phyloP scores from a whole-genome alignment of 1,140 invertebrate species.

The Arion vulgaris region DNA sequence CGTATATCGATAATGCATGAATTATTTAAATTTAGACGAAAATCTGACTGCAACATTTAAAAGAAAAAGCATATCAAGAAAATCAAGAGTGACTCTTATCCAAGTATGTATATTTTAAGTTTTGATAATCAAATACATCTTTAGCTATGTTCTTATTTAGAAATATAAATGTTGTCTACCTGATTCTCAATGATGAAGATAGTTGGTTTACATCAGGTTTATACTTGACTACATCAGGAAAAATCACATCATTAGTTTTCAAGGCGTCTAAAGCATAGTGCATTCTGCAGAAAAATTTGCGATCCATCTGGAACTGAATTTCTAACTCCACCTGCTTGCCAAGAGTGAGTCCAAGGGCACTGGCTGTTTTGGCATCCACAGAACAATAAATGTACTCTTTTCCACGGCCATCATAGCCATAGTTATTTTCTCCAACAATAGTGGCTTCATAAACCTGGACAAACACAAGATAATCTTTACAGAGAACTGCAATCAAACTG shows the following conservation, averaged over 20 bases:
- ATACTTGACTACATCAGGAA: conserved; percentile 64
- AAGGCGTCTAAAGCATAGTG: conserved; percentile 65
- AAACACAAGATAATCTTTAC: background rate
- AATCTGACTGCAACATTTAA: no score
- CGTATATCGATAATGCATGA: no score
- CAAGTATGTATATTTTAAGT: no score
- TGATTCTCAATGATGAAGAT: conserved; percentile 49
- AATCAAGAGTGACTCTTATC: no score
- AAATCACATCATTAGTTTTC: conserved; percentile 60
- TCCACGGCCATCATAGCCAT: conserved; percentile 61
- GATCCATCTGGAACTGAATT: conserved; percentile 68
- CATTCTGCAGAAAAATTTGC: conserved; percentile 65
- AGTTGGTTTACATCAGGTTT: conserved; percentile 57
- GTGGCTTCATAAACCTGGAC: conserved; percentile 61
- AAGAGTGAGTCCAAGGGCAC: conserved; percentile 48
- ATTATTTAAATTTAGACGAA: no score
- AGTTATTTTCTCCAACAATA: conserved; percentile 62
- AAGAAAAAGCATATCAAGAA: no score
- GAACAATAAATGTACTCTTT: conserved; percentile 63
- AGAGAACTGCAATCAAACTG: no score
- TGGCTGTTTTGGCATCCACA: conserved; percentile 54
- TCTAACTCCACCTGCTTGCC: conserved; percentile 51
- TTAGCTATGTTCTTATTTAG: no score
- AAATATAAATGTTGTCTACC: no score
- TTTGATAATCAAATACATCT: no score